Conservation (phyloP, 2,113 vertebrate genomes). For the Chamaea fasciata region DNA sequence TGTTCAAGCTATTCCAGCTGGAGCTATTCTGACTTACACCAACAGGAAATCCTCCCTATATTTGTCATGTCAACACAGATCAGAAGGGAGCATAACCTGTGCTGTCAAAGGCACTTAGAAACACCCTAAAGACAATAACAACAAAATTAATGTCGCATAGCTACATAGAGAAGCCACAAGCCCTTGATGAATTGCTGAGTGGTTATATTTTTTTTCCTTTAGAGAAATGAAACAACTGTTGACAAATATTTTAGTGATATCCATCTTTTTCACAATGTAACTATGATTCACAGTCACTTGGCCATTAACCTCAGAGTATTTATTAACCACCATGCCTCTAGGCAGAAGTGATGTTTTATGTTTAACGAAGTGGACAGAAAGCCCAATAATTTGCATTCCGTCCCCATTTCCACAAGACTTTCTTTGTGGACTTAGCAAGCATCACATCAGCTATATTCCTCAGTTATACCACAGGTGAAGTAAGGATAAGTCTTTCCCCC, state of each 20-base stretch:
- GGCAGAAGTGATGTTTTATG: neutral
- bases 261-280: neutral
- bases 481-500: neutral
- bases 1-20: neutral
- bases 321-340: neutral
- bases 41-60: neutral
- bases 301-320: neutral
- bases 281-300: neutral
- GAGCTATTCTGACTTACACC: neutral
- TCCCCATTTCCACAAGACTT: neutral
- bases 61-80: neutral
- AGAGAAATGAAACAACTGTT: neutral
- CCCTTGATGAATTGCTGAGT: neutral
- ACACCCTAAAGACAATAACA: neutral
- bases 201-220: neutral
- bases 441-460: neutral
- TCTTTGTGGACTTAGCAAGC: neutral
- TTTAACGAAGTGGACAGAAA: neutral
- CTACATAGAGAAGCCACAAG: neutral
- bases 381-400: neutral
- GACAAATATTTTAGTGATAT: neutral
- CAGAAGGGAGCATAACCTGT: neutral
- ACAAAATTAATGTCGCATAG: neutral
- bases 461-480: neutral
- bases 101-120: conserved; percentile 17